Evolutionary conservation across 2,888 invertebrate species (phyloP), one percentile per base, ranked within the genome.

Genomic region (Proisotoma minuta): DNA sequence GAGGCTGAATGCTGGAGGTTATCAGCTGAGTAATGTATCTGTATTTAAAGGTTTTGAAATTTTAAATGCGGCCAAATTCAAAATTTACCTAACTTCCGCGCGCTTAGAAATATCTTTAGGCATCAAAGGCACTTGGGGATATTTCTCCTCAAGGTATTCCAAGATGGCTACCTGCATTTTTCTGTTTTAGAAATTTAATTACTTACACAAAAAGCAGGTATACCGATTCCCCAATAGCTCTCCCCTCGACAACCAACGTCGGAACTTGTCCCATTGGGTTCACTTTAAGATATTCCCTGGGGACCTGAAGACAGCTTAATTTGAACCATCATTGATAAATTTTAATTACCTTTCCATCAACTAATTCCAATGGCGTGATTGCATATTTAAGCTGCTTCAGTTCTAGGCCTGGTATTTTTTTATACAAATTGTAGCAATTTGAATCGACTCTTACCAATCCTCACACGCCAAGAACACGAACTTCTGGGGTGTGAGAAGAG

Each of bases 181-280:
- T 22, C 12, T 4, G 23, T 3, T 20, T 12, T 15, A 26, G 20
- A 39, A 29, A 24, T n/a, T 24, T 48, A 28, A 52, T 54, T 23
- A 34, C n/a, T 43, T 22, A 29, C 3, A 27, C 34, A 28, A 18
- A 29, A 49, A 29, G 29, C 3, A 49, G 27, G 8, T 78, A 82
- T 80, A 90, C 89, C 81, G 85, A 85, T 76, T 86, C 85, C 63
- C 82, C 82, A 60, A 86, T 75, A 2, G 80, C 80, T 54, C 81
- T 79, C 62, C 83, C 84, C 76, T 84, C 82, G 12, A 60, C 57
- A 0, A 88, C 85, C 63, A 97, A 82, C 0, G 93, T 88, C 49
- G 98, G 98, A 22, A 98, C 93, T 79, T 95, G 93, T 76, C 89
- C 90, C 89, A 94, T 91, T 0, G 97, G 96, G 79, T 97, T 96